These are phyloP conservation scores for Villa cingulata DNA, from an alignment of 2,888 invertebrate genomes.

Conservation along the genomic window DNA sequence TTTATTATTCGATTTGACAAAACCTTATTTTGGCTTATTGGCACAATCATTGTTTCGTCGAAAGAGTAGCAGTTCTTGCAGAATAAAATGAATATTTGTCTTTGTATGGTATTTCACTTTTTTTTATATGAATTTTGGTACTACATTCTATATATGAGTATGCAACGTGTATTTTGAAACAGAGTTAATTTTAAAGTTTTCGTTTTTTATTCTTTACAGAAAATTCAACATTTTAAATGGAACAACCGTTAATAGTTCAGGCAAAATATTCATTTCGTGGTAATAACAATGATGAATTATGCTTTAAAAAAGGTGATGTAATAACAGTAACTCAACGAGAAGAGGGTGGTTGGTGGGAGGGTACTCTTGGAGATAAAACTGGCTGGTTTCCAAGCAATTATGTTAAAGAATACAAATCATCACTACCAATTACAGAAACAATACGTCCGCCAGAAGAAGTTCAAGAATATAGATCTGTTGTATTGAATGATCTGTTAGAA, in stretches of 20 bases:
- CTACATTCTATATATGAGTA: too few species aligned
- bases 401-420: slow-evolving; percentile 69
- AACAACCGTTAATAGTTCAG: slow-evolving; percentile 52
- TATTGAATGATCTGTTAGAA: slow-evolving; percentile 79
- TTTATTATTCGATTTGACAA: too few species aligned
- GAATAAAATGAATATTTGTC: too few species aligned
- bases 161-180: too few species aligned
- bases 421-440: slow-evolving; percentile 45
- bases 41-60: too few species aligned
- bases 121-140: too few species aligned
- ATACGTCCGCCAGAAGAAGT: slow-evolving; percentile 53
- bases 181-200: too few species aligned
- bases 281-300: slow-evolving; percentile 93
- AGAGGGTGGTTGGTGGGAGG: slow-evolving; percentile 99
- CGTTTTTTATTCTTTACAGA: too few species aligned
- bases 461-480: slow-evolving; percentile 69
- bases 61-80: too few species aligned
- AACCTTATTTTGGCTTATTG: too few species aligned
- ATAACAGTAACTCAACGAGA: slow-evolving; percentile 92
- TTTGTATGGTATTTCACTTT: too few species aligned
- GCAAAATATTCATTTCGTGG: slow-evolving; percentile 90
- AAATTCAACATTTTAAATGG: slow-evolving; percentile 20
- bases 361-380: slow-evolving; percentile 84
- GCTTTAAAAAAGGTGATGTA: slow-evolving; percentile 89
- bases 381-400: slow-evolving; percentile 99